A percentile compares a stretch with the other conserved stretches of the same genome.
Conservation (phyloP, 2,888 invertebrate species). For the Euzetes globulus region DNA sequence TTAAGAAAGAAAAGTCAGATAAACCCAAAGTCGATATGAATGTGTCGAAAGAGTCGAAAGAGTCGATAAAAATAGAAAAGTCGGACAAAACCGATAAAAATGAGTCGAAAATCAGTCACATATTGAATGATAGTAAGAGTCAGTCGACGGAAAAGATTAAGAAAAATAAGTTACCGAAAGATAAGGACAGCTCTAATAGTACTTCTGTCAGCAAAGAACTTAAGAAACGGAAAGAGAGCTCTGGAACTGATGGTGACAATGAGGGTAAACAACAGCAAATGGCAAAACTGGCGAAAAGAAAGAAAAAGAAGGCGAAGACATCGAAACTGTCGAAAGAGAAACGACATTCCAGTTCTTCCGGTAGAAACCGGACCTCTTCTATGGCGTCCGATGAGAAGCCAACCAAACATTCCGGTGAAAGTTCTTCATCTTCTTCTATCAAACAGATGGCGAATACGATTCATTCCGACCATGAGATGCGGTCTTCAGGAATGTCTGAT, state of each 20-base stretch:
- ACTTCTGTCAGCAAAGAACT: background rate
- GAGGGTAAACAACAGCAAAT: conserved; percentile 36
- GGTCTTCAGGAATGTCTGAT: conserved; percentile 17
- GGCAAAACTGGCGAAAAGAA: conserved; percentile 37
- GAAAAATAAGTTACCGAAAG: conserved; percentile 28
- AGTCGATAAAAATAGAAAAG: conserved; percentile 57
- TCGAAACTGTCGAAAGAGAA: conserved; percentile 38
- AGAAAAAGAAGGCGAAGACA: conserved; percentile 39
- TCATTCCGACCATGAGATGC: conserved; percentile 11
- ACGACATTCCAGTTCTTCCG: conserved; percentile 30
- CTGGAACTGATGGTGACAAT: conserved; percentile 18
- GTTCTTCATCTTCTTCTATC: background rate
- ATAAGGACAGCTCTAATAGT: conserved; percentile 10
- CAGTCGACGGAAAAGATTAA: background rate
- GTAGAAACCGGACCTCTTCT: background rate
- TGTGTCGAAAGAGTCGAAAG: conserved; percentile 58
- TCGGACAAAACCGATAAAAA: conserved; percentile 48
- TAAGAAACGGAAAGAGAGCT: conserved; percentile 31
- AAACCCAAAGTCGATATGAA: conserved; percentile 47
- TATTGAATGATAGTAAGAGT: background rate
- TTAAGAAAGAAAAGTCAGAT: conserved; percentile 33
- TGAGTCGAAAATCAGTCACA: background rate
- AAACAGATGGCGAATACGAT: background rate
- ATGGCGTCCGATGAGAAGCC: background rate
- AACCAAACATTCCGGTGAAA: background rate